Conservation (phyloP, 2,888 invertebrate genomes). For the Orchesellides sinensis region DNA sequence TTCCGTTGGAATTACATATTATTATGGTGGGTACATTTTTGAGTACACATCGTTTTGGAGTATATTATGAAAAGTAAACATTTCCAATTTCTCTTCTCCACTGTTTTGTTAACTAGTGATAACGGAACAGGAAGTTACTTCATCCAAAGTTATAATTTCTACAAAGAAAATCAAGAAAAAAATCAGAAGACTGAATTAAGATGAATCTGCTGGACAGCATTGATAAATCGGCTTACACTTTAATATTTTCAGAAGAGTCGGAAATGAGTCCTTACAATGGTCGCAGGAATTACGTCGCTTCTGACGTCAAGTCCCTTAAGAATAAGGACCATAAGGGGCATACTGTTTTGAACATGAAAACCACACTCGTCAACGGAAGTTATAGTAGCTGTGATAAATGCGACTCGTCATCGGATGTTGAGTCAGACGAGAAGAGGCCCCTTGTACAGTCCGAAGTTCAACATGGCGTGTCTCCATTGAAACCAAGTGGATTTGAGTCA, state of each 20-base stretch:
- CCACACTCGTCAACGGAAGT: slow-evolving; percentile 55
- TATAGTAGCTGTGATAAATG: slow-evolving; percentile 61
- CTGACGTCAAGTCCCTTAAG: background rate
- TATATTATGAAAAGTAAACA: background rate
- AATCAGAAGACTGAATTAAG: slow-evolving; percentile 17
- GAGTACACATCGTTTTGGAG: background rate
- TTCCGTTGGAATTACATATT: no score
- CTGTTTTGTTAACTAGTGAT: no score
- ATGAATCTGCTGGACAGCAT: slow-evolving; percentile 61
- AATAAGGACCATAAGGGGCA: slow-evolving; percentile 26
- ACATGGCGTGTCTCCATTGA: slow-evolving; percentile 19
- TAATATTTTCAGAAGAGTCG: slow-evolving; percentile 45
- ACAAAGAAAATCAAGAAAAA: no score
- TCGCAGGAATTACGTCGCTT: background rate
- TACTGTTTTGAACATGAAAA: slow-evolving; percentile 55
- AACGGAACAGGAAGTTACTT: no score
- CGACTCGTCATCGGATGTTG: slow-evolving; percentile 34
- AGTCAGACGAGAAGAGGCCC: slow-evolving; percentile 38
- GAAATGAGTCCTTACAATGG: slow-evolving; percentile 32
- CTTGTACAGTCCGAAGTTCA: slow-evolving; percentile 38
- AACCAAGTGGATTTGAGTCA: background rate
- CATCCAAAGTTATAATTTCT: background rate
- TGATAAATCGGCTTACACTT: slow-evolving; percentile 55
- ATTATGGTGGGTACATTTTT: no score
- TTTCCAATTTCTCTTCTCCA: background rate